Evolutionary conservation across 1,140 invertebrate genomes (phyloP).

Genomic region (Octopus sinensis): DNA sequence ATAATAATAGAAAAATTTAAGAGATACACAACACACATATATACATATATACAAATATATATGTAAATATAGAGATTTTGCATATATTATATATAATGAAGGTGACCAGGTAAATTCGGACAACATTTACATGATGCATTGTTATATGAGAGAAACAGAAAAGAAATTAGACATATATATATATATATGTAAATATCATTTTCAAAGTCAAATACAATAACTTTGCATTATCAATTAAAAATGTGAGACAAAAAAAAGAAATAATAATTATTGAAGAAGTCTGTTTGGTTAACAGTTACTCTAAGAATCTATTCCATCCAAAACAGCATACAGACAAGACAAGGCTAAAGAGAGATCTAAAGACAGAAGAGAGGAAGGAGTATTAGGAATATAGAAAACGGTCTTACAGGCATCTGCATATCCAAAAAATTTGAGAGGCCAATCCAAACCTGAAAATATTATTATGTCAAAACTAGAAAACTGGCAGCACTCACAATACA

Average conservation of each 20-base stretch:
- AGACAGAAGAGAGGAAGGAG: not conserved
- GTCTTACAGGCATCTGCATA: conserved; percentile 9
- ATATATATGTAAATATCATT: conserved; percentile 3
- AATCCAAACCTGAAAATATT: conserved; percentile 12
- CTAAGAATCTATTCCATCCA: conserved; percentile 4
- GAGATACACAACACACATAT: too few species aligned
- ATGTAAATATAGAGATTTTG: too few species aligned
- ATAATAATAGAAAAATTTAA: too few species aligned
- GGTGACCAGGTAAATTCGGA: too few species aligned
- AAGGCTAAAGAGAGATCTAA: not conserved
- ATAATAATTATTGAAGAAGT: not conserved
- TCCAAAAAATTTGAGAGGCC: conserved; percentile 10
- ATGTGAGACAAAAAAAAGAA: not conserved
- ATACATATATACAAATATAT: too few species aligned
- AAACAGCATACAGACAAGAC: conserved; percentile 10
- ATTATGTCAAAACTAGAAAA: conserved; percentile 11
- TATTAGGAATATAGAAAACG: conserved; percentile 7
- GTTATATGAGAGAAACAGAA: too few species aligned
- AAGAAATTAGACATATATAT: too few species aligned
- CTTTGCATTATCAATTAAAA: not conserved
- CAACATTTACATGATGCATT: too few species aligned
- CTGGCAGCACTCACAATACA: not conserved
- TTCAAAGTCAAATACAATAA: not conserved
- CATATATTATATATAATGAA: too few species aligned
- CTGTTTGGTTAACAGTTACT: not conserved